Evolutionary conservation across 2,888 invertebrate genomes (phyloP).

Genomic region (Perizoma flavofasciatum): DNA sequence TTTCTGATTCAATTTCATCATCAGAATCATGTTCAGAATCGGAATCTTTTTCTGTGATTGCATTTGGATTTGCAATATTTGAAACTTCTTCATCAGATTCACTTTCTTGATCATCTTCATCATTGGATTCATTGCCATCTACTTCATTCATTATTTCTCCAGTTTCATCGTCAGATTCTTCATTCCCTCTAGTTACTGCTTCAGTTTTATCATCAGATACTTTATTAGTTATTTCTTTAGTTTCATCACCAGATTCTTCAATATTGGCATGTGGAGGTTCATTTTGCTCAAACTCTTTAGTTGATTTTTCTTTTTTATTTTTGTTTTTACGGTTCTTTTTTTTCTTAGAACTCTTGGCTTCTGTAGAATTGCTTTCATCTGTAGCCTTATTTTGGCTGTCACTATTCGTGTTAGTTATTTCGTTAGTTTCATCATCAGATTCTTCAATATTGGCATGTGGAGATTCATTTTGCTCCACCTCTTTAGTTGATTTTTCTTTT

Average conservation of each 20-base stretch:
- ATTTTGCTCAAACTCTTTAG: conserved; percentile 34
- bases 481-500: conserved; percentile 3
- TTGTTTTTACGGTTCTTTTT: conserved; percentile 37
- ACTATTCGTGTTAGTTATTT: no score
- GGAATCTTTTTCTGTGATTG: conserved; percentile 71
- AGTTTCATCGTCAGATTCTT: conserved; percentile 6
- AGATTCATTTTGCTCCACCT: conserved; percentile 38
- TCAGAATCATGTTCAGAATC: conserved; percentile 79
- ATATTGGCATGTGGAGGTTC: conserved; percentile 18
- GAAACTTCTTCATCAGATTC: conserved; percentile 32
- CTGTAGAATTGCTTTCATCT: conserved; percentile 11
- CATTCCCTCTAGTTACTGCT: conserved; percentile 2
- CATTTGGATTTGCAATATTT: conserved; percentile 66
- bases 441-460: conserved; percentile 7
- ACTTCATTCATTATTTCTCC: not conserved
- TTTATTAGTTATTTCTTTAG: conserved; percentile 15
- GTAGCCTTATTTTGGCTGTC: conserved; percentile 8
- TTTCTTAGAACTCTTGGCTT: conserved; percentile 30
- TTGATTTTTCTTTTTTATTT: conserved; percentile 18
- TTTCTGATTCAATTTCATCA: conserved; percentile 72
- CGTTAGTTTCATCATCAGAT: conserved; percentile 10
- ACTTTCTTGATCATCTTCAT: conserved; percentile 15
- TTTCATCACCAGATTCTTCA: conserved; percentile 13
- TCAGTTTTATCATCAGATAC: not conserved
- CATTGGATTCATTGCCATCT: conserved; percentile 4